Evolutionary conservation across 2,797 vertebrate genomes (phyloP).

Genomic region (Myiothlypis chrysogaster): DNA sequence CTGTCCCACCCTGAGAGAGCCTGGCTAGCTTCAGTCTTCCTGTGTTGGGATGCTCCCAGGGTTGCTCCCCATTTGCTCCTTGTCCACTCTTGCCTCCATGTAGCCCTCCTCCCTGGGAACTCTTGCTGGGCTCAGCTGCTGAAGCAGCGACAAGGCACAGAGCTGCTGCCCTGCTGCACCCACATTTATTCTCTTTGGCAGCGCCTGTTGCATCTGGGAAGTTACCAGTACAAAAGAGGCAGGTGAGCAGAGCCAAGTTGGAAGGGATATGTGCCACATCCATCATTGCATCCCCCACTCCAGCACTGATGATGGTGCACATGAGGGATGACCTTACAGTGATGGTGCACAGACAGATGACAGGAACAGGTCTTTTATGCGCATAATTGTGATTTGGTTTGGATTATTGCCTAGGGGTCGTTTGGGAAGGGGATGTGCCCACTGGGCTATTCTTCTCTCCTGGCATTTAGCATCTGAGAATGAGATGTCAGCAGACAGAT

Average conservation of each 20-base stretch:
- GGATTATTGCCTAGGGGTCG: background rate
- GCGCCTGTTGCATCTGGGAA: background rate
- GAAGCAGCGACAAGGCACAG: background rate
- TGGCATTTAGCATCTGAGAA: background rate
- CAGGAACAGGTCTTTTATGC: background rate
- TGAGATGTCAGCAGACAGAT: background rate
- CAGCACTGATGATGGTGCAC: background rate
- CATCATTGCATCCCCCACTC: background rate
- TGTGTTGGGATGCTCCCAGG: background rate
- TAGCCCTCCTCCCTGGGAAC: background rate
- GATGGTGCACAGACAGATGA: background rate
- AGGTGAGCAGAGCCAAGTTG: background rate
- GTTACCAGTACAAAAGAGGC: background rate
- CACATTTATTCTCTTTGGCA: background rate
- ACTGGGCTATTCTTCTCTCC: background rate
- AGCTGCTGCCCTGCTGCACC: background rate
- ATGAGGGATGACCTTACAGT: background rate
- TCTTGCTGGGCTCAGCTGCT: background rate
- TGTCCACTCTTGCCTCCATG: fast-evolving
- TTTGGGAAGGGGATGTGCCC: background rate
- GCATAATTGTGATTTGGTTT: fast-evolving
- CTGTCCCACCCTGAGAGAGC: background rate
- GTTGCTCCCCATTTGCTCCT: background rate
- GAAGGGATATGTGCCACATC: background rate
- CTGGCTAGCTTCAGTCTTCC: background rate